These are phyloP conservation scores for Crocidura indochinensis DNA, from an alignment of 2,797 vertebrate species.

Conservation along the genomic window DNA sequence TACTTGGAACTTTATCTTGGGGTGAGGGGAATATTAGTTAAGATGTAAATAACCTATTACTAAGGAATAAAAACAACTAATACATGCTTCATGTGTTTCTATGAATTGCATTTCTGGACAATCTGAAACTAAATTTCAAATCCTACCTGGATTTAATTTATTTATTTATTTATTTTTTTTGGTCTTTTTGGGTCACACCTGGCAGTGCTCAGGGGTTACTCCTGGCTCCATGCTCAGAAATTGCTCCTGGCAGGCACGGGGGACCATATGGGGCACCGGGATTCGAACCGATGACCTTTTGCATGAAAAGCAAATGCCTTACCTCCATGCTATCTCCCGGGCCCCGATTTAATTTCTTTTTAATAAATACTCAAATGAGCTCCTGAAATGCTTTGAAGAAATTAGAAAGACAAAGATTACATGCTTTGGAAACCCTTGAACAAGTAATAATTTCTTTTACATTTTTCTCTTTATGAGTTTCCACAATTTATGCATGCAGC, in stretches of 20 bases:
- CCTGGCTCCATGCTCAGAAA: too few relatives aligned
- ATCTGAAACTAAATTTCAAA: not conserved
- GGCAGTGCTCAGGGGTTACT: too few relatives aligned
- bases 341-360: not conserved
- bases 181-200: too few relatives aligned
- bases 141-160: not conserved
- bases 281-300: too few relatives aligned
- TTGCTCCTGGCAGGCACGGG: too few relatives aligned
- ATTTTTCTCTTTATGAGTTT: slow-evolving; percentile 26
- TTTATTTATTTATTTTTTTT: too few relatives aligned
- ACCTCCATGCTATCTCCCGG: too few relatives aligned
- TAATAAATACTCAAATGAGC: not conserved
- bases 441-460: not conserved
- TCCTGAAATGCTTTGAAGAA: not conserved
- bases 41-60: too few relatives aligned
- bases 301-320: too few relatives aligned
- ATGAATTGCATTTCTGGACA: not conserved
- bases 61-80: not conserved
- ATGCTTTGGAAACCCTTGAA: slow-evolving; percentile 49
- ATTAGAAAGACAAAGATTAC: slow-evolving; percentile 56
- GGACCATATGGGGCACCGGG: too few relatives aligned
- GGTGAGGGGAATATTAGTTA: not conserved
- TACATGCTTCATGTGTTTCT: not conserved
- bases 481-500: slow-evolving; percentile 2
- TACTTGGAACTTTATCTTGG: not conserved